Evolutionary conservation across 1,140 invertebrate genomes (phyloP).

Genomic region (Hypothenemus hampei): DNA sequence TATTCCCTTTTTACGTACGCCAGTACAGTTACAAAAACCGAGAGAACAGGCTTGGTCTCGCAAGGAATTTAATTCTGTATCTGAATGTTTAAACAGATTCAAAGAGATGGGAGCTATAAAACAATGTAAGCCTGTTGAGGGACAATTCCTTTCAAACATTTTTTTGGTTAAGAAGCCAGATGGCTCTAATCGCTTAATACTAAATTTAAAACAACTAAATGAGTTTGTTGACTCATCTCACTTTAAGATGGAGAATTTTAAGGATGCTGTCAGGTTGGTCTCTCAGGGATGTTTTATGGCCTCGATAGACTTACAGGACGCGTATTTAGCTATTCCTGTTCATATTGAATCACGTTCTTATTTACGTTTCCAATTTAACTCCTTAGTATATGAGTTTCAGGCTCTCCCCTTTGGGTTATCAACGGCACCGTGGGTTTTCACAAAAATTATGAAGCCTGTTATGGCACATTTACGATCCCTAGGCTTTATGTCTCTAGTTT

Average conservation of each 20-base stretch:
- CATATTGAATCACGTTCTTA: background rate
- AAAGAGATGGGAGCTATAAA: too few species aligned
- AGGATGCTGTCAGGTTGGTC: constrained; percentile 13
- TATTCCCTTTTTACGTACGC: too few species aligned
- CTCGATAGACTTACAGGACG: constrained; percentile 20
- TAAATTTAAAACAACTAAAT: constrained; percentile 28
- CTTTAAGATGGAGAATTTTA: constrained; percentile 28
- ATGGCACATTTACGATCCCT: constrained; percentile 1
- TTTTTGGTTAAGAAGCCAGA: constrained; percentile 25
- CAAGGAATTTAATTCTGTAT: too few species aligned
- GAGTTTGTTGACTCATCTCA: constrained; percentile 14
- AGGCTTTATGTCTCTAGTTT: constrained; percentile 7
- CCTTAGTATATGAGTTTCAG: background rate
- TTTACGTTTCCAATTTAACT: constrained; percentile 9
- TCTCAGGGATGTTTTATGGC: constrained; percentile 9
- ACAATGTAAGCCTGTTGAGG: too few species aligned
- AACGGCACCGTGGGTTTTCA: constrained; percentile 8
- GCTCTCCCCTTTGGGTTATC: constrained; percentile 12
- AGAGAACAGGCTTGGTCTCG: too few species aligned
- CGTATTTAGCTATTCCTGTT: constrained; percentile 3
- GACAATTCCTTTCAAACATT: constrained; percentile 20
- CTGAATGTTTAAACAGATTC: too few species aligned
- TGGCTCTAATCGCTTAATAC: constrained; percentile 14
- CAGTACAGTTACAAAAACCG: too few species aligned
- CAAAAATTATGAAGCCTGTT: constrained; percentile 23